Conservation (phyloP, 2,113 vertebrate species). For the Phainopepla nitens region DNA sequence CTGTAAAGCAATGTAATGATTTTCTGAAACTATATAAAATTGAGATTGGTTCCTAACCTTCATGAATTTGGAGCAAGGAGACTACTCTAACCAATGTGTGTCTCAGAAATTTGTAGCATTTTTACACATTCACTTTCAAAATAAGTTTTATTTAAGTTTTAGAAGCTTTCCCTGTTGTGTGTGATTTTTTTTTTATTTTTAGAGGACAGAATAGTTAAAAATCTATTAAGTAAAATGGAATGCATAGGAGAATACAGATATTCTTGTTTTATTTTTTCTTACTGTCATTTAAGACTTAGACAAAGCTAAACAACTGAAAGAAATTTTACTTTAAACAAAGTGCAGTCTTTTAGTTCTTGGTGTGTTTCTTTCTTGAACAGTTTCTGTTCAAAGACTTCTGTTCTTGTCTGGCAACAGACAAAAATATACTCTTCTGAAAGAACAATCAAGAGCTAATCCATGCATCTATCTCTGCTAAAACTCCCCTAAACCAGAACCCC, state of each 20-base stretch:
- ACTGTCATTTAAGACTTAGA: background rate
- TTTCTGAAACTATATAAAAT: background rate
- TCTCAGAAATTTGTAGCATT: background rate
- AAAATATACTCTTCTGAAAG: background rate
- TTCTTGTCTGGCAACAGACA: background rate
- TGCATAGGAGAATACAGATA: background rate
- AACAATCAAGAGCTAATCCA: background rate
- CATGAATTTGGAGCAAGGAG: background rate
- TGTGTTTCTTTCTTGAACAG: background rate
- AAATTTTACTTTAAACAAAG: background rate
- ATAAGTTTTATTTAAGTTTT: background rate
- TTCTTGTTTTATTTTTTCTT: background rate
- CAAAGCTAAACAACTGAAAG: background rate
- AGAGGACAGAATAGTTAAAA: background rate
- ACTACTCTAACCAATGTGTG: background rate
- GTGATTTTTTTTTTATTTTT: background rate
- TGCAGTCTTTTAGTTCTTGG: background rate
- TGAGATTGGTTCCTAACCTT: background rate
- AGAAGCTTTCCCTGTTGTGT: background rate
- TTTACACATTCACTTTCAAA: background rate
- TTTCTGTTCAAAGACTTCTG: background rate
- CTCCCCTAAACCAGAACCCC: background rate
- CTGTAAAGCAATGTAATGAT: background rate
- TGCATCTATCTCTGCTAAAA: background rate
- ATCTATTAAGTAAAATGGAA: background rate